These are phyloP conservation scores for Allobates femoralis DNA, from an alignment of 2,797 vertebrate genomes.

Conservation along the genomic window DNA sequence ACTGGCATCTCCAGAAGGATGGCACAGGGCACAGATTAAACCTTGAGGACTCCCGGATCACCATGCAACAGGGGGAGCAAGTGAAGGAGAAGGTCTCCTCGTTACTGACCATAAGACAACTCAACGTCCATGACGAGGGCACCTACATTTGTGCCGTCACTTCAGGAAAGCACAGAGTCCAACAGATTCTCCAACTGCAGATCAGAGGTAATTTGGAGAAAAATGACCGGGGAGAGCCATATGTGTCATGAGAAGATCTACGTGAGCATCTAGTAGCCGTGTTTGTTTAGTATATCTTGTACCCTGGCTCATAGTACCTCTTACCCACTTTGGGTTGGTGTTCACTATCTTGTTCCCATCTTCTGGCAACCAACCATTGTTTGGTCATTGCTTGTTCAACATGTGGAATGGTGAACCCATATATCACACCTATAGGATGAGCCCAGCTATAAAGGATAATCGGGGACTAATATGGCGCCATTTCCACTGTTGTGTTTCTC, in stretches of 20 bases:
- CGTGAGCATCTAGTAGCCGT: background rate
- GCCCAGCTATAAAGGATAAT: background rate
- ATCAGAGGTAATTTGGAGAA: conserved; percentile 73
- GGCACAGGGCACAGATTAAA: conserved; percentile 78
- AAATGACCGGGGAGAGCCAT: background rate
- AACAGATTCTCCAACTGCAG: conserved; percentile 80
- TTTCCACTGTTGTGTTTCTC: conserved; percentile 24
- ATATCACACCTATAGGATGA: background rate
- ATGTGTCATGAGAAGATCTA: background rate
- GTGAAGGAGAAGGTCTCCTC: conserved; percentile 72
- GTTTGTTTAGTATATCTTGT: background rate
- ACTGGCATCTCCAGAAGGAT: conserved; percentile 84
- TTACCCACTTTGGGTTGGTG: too few species aligned
- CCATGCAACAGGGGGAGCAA: conserved; percentile 68
- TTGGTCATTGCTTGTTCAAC: background rate
- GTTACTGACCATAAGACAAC: conserved; percentile 74
- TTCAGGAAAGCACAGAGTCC: conserved; percentile 73
- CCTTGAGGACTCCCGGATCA: conserved; percentile 58
- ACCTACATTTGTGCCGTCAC: conserved; percentile 82
- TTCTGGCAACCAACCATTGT: background rate
- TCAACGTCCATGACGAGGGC: conserved; percentile 80
- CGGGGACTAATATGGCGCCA: background rate
- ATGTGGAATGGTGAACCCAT: background rate
- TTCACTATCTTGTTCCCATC: too few species aligned
- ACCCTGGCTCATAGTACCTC: too few species aligned